Evolutionary conservation across 2,113 vertebrate species (phyloP), one percentile per base, ranked within the genome.

Genomic region (Clarias batrachus): DNA sequence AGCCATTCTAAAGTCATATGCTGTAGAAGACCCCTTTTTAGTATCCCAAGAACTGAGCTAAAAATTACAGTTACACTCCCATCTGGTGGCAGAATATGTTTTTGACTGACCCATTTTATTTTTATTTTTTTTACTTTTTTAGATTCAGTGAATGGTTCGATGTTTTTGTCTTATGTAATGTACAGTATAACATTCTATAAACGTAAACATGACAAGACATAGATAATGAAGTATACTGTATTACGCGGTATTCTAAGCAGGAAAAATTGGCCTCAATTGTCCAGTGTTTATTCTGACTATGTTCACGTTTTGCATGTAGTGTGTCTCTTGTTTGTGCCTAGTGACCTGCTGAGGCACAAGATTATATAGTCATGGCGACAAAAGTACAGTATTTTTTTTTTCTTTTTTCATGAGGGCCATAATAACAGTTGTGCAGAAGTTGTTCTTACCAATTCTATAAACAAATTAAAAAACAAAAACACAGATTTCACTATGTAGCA

Each of bases 51-150:
- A 8, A 48, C 11, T 4, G 14, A 41, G 19, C 71, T 1, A 88
- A 89, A 91, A 48, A 86, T 19, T 89, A 84, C 76, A 88, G 84
- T 82, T 85, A 68, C 86, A 90, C 54, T 91, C 92, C 71, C 93
- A 91, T 92, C 95, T 94, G 79, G 89, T 93, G 95, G 80, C 41
- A 54, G 16, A 77, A 77, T 52, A 54, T 6, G 13, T 27, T 56
- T 78, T 27, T 76, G 11, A 11, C 37, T 25, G 13, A 14, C 2
- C 48, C 12, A 27, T 27, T 17, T 78, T 78, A 78, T 57, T 78
- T 25, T 23, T 13, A 12, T 48, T 48, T 48, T 48, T 48, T 48
- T 9, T 9, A 48, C 48, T 48, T 48, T 37, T 37, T 41, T 71
- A 71, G 7, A 21, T 41, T 41, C 17, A 71, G 70, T 9, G 37